Evolutionary conservation across 2,113 vertebrate species (phyloP), one percentile per base, ranked within the genome.

Genomic region (Muscicapa adusta): DNA sequence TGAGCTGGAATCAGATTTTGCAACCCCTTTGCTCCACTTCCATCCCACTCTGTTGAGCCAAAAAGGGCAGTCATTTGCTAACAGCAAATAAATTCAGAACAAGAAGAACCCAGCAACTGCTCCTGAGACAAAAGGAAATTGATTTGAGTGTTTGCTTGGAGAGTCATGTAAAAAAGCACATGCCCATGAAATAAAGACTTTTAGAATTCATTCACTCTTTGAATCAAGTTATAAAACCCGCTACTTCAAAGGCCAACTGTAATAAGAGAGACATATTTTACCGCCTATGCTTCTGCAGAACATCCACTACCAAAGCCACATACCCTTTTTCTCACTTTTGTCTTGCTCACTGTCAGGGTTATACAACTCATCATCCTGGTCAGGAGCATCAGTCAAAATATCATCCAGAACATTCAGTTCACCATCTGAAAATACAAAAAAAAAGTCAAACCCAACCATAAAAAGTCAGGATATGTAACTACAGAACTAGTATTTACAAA

Each of bases 301-400:
- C 6, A 58, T 42, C 22, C 34, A 65, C 40, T 58, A 94, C 48
- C 38, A 57, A 82, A 92, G 36, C 57, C 84, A 95, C 95, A 88
- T 98, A 99, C 99, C 99, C 97, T 99, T 99, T 97, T 99, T 99
- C 91, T 99, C 99, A n/a, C 97, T 98, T 97, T 99, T 92, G 92
- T 99, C 98, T 89, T 99, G 98, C 86, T 99, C 99, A 7, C 98
- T 99, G 91, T 99, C 99, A 0, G 99, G 99, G 90, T 99, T 99
- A 97, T 99, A 99, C 4, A 99, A 97, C 85, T 99, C 99, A 84
- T 99, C 99, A 60, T 99, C 99, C 91, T 99, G 99, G 96, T 99
- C 99, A 20, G 99, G 99, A 83, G 99, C 99, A 97, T 99, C 99
- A 74, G 99, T 99, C 96, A 99, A 98, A 96, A 99, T 98, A 96